These are phyloP conservation scores for Microplitis manilae DNA, from an alignment of 2,888 invertebrate genomes.

Conservation along the genomic window DNA sequence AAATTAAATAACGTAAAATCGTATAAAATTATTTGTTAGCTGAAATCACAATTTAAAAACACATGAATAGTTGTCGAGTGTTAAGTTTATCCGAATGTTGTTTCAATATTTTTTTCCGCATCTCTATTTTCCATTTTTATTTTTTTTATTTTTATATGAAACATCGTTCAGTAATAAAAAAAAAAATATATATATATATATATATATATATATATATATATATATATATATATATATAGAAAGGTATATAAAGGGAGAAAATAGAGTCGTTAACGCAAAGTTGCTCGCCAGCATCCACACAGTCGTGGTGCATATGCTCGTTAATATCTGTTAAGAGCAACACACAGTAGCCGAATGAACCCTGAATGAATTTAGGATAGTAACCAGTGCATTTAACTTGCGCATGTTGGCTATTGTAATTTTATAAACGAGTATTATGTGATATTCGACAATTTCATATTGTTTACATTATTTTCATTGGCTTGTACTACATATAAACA, in stretches of 20 bases:
- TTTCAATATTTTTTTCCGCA: constrained; percentile 16
- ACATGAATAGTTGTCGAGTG: constrained; percentile 13
- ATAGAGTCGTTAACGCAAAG: constrained; percentile 48
- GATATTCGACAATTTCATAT: background rate
- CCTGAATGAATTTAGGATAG: constrained; percentile 40
- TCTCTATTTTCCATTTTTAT: constrained; percentile 24
- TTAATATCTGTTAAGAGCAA: constrained; percentile 52
- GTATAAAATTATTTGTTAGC: constrained; percentile 25
- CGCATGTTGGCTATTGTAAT: constrained; percentile 25
- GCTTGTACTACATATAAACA: background rate
- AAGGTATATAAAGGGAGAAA: constrained; percentile 21
- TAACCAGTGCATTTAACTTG: constrained; percentile 12
- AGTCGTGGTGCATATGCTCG: constrained; percentile 37
- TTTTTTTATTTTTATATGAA: constrained; percentile 40
- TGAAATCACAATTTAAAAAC: constrained; percentile 25
- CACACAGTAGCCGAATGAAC: constrained; percentile 37
- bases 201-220: constrained; percentile 8
- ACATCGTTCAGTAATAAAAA: constrained; percentile 12
- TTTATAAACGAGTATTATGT: constrained; percentile 15
- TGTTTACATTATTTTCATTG: constrained; percentile 8
- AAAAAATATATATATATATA: background rate
- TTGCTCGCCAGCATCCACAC: constrained; percentile 47
- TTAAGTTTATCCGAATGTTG: constrained; percentile 12
- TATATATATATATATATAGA: constrained; percentile 17
- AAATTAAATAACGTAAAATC: background rate